phyloP scores from a whole-genome alignment of 2,888 invertebrate species.

The Tridacna crocea region DNA sequence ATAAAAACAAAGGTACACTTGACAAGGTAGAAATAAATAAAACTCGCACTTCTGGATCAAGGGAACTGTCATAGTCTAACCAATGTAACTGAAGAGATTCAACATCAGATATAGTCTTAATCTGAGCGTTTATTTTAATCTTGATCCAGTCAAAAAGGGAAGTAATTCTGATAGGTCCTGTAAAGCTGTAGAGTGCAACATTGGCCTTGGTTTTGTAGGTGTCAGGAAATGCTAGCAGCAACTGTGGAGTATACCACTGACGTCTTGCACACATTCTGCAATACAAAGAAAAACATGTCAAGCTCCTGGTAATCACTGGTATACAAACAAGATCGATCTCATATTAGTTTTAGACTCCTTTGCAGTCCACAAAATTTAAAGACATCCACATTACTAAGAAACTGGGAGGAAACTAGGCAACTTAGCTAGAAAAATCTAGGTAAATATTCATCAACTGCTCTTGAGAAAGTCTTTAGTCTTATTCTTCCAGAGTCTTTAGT shows the following conservation, averaged over 20 bases:
- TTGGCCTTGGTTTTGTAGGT: conserved; percentile 85
- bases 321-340: too few species aligned
- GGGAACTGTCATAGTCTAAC: conserved; percentile 74
- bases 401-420: too few species aligned
- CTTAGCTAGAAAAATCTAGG: too few species aligned
- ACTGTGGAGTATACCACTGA: conserved; percentile 84
- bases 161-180: conserved; percentile 79
- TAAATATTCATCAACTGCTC: too few species aligned
- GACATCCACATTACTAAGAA: too few species aligned
- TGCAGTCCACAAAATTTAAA: too few species aligned
- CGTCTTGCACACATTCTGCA: conserved; percentile 85
- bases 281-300: conserved; percentile 28
- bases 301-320: background rate
- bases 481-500: too few species aligned
- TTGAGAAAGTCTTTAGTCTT: too few species aligned
- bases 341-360: too few species aligned
- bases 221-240: conserved; percentile 85
- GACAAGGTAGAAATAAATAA: conserved; percentile 84
- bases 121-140: conserved; percentile 84
- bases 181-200: conserved; percentile 83
- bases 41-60: conserved; percentile 81
- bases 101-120: conserved; percentile 80
- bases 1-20: conserved; percentile 85
- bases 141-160: conserved; percentile 85
- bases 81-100: conserved; percentile 82